Evolutionary conservation across 2,888 invertebrate species (phyloP).

Genomic region (Pseudococcus jackbeardsleyi): DNA sequence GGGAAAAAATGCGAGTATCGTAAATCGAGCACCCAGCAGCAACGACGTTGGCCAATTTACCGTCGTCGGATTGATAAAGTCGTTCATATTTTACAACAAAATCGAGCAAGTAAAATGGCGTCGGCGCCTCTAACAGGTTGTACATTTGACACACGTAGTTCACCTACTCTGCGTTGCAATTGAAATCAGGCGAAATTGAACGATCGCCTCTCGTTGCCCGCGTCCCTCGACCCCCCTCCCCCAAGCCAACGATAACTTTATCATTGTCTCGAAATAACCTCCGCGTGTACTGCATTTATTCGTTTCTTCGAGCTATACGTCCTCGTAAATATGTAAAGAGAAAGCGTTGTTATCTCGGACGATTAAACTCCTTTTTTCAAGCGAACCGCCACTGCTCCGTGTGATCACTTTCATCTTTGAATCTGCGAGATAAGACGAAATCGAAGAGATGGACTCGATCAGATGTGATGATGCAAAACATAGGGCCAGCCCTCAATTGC

Average conservation of each 20-base stretch:
- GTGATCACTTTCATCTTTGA: constrained; percentile 49
- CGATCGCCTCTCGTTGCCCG: neutral
- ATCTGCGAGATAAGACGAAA: neutral
- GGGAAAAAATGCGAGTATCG: neutral
- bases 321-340: constrained; percentile 56
- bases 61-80: neutral
- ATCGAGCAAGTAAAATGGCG: neutral
- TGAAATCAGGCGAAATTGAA: neutral
- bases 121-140: constrained; percentile 8
- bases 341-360: constrained; percentile 54
- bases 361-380: constrained; percentile 37
- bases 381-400: constrained; percentile 1
- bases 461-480: too few species aligned
- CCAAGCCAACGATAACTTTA: neutral
- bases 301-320: constrained; percentile 44
- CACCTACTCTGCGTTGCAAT: neutral
- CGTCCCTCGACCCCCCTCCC: neutral
- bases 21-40: neutral
- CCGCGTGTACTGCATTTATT: constrained; percentile 14
- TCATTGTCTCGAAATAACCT: constrained; percentile 49
- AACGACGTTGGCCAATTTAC: neutral
- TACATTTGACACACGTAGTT: constrained; percentile 23
- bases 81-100: constrained; percentile 12
- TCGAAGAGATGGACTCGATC: neutral
- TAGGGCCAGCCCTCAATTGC: too few species aligned